phyloP scores from a whole-genome alignment of 2,113 vertebrate genomes.

The Noturus placidus region DNA sequence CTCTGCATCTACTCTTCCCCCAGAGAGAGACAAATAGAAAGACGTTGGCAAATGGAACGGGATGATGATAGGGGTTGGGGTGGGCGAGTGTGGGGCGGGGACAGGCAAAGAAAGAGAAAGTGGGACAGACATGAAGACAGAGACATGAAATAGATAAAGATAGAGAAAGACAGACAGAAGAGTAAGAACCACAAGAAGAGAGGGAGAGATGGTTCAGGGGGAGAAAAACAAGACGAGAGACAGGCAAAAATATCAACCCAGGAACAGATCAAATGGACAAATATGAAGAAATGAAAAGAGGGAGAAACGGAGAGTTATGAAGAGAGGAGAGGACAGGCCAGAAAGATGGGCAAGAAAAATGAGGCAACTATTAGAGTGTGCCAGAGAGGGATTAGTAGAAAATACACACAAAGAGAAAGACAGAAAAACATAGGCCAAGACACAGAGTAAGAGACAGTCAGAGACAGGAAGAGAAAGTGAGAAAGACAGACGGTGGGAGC shows the following conservation, averaged over 20 bases:
- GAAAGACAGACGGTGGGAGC: constrained; percentile 24
- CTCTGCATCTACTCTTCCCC: constrained; percentile 93
- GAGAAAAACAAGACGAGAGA: not conserved
- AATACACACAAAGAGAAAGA: not conserved
- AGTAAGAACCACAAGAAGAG: not conserved
- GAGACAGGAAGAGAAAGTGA: constrained; percentile 12
- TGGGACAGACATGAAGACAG: not conserved
- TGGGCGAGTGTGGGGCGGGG: too few relatives aligned
- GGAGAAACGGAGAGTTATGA: not conserved
- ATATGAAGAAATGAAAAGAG: not conserved
- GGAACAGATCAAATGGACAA: not conserved
- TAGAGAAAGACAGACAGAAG: not conserved
- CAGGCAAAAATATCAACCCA: not conserved
- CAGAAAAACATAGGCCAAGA: not conserved
- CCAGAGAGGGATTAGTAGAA: not conserved
- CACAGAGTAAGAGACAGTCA: not conserved
- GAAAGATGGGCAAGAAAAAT: too few relatives aligned
- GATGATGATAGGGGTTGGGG: not conserved
- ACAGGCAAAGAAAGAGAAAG: not conserved
- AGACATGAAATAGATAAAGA: not conserved
- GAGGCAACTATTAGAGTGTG: not conserved
- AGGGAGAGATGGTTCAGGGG: not conserved
- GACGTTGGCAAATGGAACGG: not conserved
- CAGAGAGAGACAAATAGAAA: constrained; percentile 13
- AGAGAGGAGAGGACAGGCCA: not conserved